Evolutionary conservation across 2,888 invertebrate genomes (phyloP), one percentile per base, ranked within the genome.

Genomic region (Hydropsyche betteni): DNA sequence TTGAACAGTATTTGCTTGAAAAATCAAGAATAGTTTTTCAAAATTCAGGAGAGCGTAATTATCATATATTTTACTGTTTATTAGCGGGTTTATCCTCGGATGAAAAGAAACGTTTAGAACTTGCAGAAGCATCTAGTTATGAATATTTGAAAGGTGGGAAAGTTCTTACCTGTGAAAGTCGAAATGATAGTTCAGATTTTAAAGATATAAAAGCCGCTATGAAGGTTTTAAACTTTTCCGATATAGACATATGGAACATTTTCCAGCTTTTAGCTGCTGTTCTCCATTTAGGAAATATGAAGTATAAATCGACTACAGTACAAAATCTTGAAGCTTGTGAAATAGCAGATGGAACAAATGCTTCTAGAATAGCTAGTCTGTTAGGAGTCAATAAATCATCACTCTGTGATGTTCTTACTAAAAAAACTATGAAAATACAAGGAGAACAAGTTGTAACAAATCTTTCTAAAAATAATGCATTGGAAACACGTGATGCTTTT

Each of bases 61-160:
- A 98, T 84, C 98, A 98, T 83, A 94, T 98, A 79, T 98, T 98
- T 86, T 98, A 98, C 84, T 92, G 96, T 80, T 90, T 98, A 84
- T 86, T 98, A 76, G 92, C 92, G 8, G 98, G 98, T 0, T 84
- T 98, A 77, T 89, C 90, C 0, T 87, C 88, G 14, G 93, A 95
- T 0, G 97, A 98, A 82, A 94, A 93, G 81, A 90, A 89, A 78
- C 91, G 90, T 79, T 86, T 97, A 38, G 93, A 95, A 74, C 85
- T 98, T 50, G 88, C 88, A 7, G 90, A 91, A 51, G 90, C 94
- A 0, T 88, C 89, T 8, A 90, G 93, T 80, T 98, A 95, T 84
- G 89, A 88, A 81, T 97, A 97, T 83, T 87, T 98, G 52, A 92
- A 91, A 79, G 93, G 94, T 80, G 96, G 97, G 0, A 91, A 91